phyloP scores from a whole-genome alignment of 2,797 vertebrate species.

The Rhynchotus rufescens region DNA sequence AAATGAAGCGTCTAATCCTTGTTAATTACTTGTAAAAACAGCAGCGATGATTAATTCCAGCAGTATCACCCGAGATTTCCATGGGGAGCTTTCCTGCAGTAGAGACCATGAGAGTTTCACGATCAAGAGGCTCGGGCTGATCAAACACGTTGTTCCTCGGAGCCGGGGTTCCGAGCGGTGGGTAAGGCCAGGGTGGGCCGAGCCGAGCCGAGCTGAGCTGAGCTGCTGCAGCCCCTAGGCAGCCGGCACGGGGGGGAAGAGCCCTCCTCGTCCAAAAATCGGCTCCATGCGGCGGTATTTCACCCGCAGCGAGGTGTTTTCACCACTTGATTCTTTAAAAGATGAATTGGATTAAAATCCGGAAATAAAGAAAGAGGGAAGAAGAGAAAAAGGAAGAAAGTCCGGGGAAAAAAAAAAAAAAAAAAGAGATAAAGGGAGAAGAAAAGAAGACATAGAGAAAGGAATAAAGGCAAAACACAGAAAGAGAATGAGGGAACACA shows the following conservation, averaged over 20 bases:
- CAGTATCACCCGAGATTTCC: background rate
- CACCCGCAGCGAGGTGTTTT: constrained; percentile 20
- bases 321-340: background rate
- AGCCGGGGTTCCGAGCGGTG: background rate
- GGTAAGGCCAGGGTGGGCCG: background rate
- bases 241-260: background rate
- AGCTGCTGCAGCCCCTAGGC: background rate
- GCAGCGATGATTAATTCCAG: background rate
- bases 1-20: background rate
- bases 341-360: constrained; percentile 3
- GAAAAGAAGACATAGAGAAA: background rate
- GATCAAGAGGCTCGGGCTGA: background rate
- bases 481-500: rapidly evolving
- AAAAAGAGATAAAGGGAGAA: rapidly evolving
- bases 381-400: too few species aligned
- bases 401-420: too few species aligned
- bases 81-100: background rate
- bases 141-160: background rate
- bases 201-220: too few species aligned
- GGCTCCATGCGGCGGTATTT: background rate
- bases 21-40: constrained; percentile 11
- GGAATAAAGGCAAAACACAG: background rate
- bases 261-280: background rate
- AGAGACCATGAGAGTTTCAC: background rate
- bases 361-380: background rate